These are phyloP conservation scores for Steinernema khuongi DNA, from an alignment of 1,140 invertebrate species.

Conservation along the genomic window DNA sequence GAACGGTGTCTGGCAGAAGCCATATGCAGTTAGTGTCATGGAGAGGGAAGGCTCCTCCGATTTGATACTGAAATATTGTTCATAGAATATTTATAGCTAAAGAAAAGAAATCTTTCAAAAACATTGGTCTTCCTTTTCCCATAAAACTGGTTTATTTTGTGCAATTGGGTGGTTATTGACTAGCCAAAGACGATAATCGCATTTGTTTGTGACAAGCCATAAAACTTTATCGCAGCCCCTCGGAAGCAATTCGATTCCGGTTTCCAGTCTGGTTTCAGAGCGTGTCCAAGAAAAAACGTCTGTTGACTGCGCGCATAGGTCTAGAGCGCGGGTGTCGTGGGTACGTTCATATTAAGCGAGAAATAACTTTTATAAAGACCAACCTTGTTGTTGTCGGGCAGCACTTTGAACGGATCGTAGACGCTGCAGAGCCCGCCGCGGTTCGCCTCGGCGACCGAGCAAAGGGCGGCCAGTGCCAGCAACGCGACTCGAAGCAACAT, in stretches of 20 bases:
- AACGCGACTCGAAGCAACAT: slow-evolving; percentile 9
- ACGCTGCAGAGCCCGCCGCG: slow-evolving; percentile 39
- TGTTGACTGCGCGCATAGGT: no score
- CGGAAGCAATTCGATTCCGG: not conserved
- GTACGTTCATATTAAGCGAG: no score
- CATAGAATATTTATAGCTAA: not conserved
- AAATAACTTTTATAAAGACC: slow-evolving; percentile 18
- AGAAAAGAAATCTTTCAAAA: slow-evolving; percentile 22
- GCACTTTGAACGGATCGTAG: slow-evolving; percentile 53
- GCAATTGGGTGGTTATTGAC: no score
- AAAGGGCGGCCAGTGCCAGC: not conserved
- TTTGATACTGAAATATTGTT: slow-evolving; percentile 43
- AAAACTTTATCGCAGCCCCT: slow-evolving; percentile 9
- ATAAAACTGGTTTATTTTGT: no score
- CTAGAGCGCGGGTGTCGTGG: no score
- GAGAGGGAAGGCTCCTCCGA: slow-evolving; percentile 53
- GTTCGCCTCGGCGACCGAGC: not conserved
- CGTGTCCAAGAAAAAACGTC: not conserved
- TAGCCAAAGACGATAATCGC: no score
- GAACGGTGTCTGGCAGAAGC: slow-evolving; percentile 46
- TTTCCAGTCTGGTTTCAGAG: not conserved
- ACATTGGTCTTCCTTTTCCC: no score
- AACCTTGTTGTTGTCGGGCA: slow-evolving; percentile 45
- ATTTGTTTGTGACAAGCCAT: not conserved
- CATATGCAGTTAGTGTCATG: slow-evolving; percentile 45